Conservation (phyloP, 2,797 vertebrate genomes). For the Spea hammondii region DNA sequence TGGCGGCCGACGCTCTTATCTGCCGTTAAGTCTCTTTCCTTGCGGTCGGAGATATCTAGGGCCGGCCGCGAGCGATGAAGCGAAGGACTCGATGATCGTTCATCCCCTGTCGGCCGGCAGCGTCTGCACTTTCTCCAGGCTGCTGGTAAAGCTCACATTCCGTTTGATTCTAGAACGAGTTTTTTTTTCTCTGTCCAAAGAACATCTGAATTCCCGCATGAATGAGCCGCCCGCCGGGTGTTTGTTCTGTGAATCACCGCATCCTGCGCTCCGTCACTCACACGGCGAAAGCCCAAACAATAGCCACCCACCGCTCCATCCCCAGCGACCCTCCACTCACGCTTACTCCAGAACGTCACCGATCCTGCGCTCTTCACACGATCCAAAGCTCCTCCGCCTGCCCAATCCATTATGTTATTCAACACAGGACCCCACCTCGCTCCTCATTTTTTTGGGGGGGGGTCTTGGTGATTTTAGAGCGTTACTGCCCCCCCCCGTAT, state of each 20-base stretch:
- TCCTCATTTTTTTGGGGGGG: neutral
- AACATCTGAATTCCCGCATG: constrained; percentile 12
- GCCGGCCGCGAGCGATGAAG: neutral
- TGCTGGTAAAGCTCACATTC: constrained; percentile 24
- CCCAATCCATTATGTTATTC: neutral
- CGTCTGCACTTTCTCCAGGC: constrained; percentile 16
- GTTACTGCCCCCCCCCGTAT: neutral
- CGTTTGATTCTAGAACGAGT: no score
- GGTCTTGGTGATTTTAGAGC: neutral
- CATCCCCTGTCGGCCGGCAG: neutral
- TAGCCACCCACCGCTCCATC: neutral
- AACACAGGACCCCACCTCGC: neutral
- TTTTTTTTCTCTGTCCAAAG: no score
- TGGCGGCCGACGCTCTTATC: no score
- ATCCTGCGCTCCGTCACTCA: constrained; percentile 26
- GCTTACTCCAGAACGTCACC: neutral
- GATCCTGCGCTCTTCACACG: neutral
- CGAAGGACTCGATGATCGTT: constrained; percentile 1
- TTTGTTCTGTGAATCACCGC: constrained; percentile 22
- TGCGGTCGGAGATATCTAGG: neutral
- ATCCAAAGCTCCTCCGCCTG: neutral
- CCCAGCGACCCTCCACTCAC: neutral
- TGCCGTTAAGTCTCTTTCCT: no score
- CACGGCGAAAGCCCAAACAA: constrained; percentile 3
- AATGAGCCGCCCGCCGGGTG: constrained; percentile 18